Evolutionary conservation across 2,113 vertebrate species (phyloP).

Genomic region (Illadopsis cleaveri): DNA sequence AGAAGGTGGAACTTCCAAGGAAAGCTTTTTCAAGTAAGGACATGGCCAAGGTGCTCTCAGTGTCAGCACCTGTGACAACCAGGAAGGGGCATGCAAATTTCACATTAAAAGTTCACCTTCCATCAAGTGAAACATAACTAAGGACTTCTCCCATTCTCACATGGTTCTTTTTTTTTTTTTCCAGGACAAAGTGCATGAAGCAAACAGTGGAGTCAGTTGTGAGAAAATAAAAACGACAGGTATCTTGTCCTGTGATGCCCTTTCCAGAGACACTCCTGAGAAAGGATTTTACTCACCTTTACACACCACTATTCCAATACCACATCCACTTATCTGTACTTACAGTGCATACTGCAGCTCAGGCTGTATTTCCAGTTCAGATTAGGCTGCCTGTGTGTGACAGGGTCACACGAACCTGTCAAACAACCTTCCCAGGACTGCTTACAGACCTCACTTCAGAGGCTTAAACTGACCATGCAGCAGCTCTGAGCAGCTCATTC

Average conservation of each 20-base stretch:
- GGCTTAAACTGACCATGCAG: background rate
- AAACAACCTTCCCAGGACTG: background rate
- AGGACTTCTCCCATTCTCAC: background rate
- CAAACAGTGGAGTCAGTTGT: background rate
- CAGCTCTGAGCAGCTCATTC: background rate
- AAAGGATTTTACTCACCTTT: background rate
- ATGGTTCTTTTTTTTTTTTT: background rate
- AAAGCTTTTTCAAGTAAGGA: background rate
- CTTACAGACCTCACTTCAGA: background rate
- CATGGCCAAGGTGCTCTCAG: background rate
- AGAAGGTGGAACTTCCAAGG: background rate
- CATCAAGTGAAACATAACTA: background rate
- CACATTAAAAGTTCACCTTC: background rate
- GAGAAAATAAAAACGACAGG: background rate
- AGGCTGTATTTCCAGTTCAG: background rate
- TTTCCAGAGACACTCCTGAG: fast-evolving
- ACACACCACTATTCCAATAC: background rate
- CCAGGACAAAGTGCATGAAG: background rate
- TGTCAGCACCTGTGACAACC: background rate
- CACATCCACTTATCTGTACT: background rate
- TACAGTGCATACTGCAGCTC: background rate
- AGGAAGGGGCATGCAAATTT: background rate
- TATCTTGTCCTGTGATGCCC: background rate
- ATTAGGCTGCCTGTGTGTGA: background rate
- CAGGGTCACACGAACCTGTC: background rate